These are phyloP conservation scores for Limosa lapponica DNA, from an alignment of 2,797 vertebrate species.

Conservation along the genomic window DNA sequence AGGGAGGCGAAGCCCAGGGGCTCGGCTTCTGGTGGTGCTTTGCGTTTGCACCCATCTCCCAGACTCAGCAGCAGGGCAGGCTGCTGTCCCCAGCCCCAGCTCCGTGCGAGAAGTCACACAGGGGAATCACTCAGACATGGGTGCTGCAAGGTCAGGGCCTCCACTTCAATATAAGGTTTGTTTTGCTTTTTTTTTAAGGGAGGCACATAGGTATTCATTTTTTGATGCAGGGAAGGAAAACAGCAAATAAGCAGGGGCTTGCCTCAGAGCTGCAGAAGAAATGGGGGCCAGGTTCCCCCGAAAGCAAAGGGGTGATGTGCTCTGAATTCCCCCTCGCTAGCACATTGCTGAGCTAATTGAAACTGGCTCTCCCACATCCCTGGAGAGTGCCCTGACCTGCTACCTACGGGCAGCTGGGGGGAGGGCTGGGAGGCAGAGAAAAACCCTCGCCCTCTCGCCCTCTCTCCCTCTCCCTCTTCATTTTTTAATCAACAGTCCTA, in stretches of 20 bases:
- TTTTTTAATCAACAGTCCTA: neutral
- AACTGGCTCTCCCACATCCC: constrained; percentile 48
- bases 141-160: neutral
- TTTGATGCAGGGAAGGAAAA: neutral
- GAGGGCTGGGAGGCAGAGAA: neutral
- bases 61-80: rapidly evolving
- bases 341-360: constrained; percentile 45
- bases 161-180: rapidly evolving
- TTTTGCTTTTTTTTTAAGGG: neutral
- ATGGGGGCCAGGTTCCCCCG: neutral
- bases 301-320: neutral
- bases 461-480: neutral
- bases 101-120: rapidly evolving
- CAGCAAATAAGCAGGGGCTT: neutral
- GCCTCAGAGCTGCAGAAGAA: neutral
- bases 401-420: neutral
- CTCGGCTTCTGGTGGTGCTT: rapidly evolving
- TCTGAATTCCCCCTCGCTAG: neutral
- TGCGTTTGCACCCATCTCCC: neutral
- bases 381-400: constrained; percentile 32
- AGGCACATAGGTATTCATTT: neutral
- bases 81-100: neutral
- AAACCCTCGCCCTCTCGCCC: neutral
- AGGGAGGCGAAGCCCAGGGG: rapidly evolving
- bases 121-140: rapidly evolving